Percentiles rank a stretch among this genome's conserved stretches.
phyloP scores from a whole-genome alignment of 2,113 vertebrate genomes.

The Heterochromis multidens region DNA sequence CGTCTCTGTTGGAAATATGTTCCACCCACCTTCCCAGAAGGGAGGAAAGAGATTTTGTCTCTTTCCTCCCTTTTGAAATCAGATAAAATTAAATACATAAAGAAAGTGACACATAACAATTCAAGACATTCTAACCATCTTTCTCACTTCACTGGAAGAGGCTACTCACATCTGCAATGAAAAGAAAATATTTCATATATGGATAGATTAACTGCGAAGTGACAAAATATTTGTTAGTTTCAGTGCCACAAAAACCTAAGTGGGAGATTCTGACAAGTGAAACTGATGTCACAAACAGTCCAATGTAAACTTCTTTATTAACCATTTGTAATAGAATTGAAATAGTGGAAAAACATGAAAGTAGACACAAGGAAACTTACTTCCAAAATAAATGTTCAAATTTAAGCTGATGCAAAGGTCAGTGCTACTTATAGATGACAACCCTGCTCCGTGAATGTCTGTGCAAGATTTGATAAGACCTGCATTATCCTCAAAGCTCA shows the following conservation, averaged over 20 bases:
- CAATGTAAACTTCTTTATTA: too few relatives aligned
- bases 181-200: background rate
- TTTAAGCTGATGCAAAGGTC: background rate
- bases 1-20: rapidly evolving
- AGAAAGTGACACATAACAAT: background rate
- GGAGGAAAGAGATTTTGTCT: background rate
- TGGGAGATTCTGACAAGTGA: background rate
- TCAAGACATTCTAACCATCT: background rate
- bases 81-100: background rate
- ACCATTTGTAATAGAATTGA: background rate
- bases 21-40: background rate
- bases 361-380: background rate
- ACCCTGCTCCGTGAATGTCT: background rate
- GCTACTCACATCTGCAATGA: background rate
- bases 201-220: background rate
- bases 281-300: background rate
- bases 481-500: background rate
- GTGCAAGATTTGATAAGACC: background rate
- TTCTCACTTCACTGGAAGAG: background rate
- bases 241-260: background rate
- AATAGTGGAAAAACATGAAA: background rate
- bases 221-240: background rate
- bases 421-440: background rate
- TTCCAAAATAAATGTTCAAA: background rate
- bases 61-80: background rate